Base-by-base conservation (phyloP, 2,888 invertebrate genomes). In the Phyllotreta striolata region DNA sequence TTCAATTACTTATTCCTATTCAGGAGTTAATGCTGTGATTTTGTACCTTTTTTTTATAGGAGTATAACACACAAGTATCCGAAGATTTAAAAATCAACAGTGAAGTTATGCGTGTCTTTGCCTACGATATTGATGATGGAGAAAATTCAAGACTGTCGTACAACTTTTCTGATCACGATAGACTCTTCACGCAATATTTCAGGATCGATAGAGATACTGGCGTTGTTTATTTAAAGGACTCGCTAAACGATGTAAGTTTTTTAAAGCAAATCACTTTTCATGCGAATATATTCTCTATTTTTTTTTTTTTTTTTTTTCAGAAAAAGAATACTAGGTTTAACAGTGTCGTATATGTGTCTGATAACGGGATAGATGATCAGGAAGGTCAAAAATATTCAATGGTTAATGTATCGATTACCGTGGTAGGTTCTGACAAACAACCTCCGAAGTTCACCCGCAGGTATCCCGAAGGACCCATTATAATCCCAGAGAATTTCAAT, bases 91-190 rank as follows among this genome's bases (percentile, higher is more conserved):
- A 85, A 64, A 85, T 87, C 65, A 88, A 86, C 10, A 84, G 87
- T 60, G 91, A 91, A 78, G 92, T 95, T 67, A 92, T 94, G 91
- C 86, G 92, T 78, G 92, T 96, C 79, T 94, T 95, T 64, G 95
- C 96, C 10, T 95, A 94, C 37, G 96, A 95, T 80, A 90, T 93
- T 71, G 96, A 97, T 77, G 92, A 95, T 77, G 94, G 95, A 9
- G 89, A 91, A 78, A 98, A 98, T 83, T 94, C 95, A 63, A 88
- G 90, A 73, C 88, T 96, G 8, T 86, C 87, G 67, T 96, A 95
- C 79, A 85, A 83, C 68, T 80, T 87, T 70, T 83, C 83, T 70
- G 80, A 83, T 24, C 83, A 83, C 61, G 62, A 84, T 10, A 62
- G 83, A 14, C 78, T 81, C 52, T 74, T 81, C 52, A 83, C 84